These are phyloP conservation scores for Drosophila pseudotalamancana DNA, from an alignment of 2,888 invertebrate species.

Conservation along the genomic window DNA sequence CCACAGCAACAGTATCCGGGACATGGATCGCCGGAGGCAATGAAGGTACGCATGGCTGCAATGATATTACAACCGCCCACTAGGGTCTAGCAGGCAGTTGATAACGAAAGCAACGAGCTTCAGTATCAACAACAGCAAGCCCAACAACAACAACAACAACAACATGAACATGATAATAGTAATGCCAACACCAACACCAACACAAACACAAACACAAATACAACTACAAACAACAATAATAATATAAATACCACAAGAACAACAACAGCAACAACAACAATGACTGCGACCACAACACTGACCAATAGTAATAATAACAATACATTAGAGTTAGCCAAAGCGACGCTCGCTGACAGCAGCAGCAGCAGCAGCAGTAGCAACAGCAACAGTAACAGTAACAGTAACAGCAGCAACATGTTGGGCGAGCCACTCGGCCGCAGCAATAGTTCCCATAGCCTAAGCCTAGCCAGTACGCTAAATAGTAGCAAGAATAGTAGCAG, in stretches of 20 bases:
- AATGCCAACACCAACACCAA: slow-evolving; percentile 52
- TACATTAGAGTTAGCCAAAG: slow-evolving; percentile 42
- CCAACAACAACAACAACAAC: slow-evolving; percentile 53
- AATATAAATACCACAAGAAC: slow-evolving; percentile 20
- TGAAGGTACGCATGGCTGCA: slow-evolving; percentile 95
- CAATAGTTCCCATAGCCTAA: slow-evolving; percentile 59
- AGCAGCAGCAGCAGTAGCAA: slow-evolving; percentile 32
- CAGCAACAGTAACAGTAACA: slow-evolving; percentile 32
- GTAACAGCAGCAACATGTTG: slow-evolving; percentile 27
- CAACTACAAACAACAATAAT: slow-evolving; percentile 26
- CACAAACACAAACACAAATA: slow-evolving; percentile 37
- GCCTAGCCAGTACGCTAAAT: slow-evolving; percentile 52
- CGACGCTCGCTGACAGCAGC: slow-evolving; percentile 11
- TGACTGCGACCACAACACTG: slow-evolving; percentile 42
- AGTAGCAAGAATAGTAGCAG: slow-evolving; percentile 46
- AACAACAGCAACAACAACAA: slow-evolving; percentile 45
- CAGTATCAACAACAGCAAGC: slow-evolving; percentile 50
- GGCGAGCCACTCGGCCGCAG: slow-evolving; percentile 34
- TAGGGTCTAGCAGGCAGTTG: slow-evolving; percentile 88
- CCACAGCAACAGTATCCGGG: slow-evolving; percentile 78
- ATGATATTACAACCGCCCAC: slow-evolving; percentile 95
- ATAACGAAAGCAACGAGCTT: slow-evolving; percentile 75
- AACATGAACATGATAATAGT: slow-evolving; percentile 51
- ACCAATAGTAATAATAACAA: slow-evolving; percentile 68
- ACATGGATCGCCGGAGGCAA: slow-evolving; percentile 89